Percentiles rank a stretch among this genome's conserved stretches.
Evolutionary conservation across 2,797 vertebrate genomes (phyloP).

Genomic region (Hephaestus fuliginosus): DNA sequence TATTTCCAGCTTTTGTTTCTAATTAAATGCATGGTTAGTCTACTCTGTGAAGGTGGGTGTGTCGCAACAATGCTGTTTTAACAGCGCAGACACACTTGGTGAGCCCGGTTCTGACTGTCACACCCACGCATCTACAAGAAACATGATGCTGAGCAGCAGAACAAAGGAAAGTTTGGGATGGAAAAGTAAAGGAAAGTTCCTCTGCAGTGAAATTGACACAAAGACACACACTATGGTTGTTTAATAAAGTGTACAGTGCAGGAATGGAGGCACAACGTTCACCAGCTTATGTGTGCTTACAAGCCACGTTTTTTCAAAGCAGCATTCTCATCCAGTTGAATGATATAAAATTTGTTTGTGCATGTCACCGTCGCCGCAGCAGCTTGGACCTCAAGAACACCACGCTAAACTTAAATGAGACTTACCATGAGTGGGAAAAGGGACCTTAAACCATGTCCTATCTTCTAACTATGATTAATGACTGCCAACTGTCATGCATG

Average conservation of each 20-base stretch:
- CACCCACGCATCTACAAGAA: constrained; percentile 59
- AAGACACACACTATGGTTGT: neutral
- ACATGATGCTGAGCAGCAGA: constrained; percentile 48
- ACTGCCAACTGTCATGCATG: constrained; percentile 81
- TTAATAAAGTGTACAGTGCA: neutral
- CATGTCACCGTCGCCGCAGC: constrained; percentile 34
- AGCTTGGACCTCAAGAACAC: constrained; percentile 36
- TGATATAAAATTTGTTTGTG: constrained; percentile 54
- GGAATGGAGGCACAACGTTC: neutral
- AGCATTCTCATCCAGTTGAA: constrained; percentile 13
- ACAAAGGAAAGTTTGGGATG: constrained; percentile 52
- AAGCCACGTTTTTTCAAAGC: neutral
- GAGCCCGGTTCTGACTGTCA: constrained; percentile 49
- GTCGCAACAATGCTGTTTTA: constrained; percentile 64
- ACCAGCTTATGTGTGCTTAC: constrained; percentile 21
- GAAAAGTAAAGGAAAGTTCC: constrained; percentile 28
- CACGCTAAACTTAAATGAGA: constrained; percentile 53
- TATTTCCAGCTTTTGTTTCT: constrained; percentile 89
- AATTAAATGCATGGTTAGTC: constrained; percentile 88
- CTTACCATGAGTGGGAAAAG: constrained; percentile 36
- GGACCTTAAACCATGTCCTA: constrained; percentile 71
- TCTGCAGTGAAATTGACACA: constrained; percentile 14
- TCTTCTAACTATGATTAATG: constrained; percentile 85
- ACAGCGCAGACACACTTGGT: constrained; percentile 56
- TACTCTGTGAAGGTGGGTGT: constrained; percentile 74